These are phyloP conservation scores for Phytoseiulus persimilis DNA, from an alignment of 2,888 invertebrate genomes.

Conservation along the genomic window DNA sequence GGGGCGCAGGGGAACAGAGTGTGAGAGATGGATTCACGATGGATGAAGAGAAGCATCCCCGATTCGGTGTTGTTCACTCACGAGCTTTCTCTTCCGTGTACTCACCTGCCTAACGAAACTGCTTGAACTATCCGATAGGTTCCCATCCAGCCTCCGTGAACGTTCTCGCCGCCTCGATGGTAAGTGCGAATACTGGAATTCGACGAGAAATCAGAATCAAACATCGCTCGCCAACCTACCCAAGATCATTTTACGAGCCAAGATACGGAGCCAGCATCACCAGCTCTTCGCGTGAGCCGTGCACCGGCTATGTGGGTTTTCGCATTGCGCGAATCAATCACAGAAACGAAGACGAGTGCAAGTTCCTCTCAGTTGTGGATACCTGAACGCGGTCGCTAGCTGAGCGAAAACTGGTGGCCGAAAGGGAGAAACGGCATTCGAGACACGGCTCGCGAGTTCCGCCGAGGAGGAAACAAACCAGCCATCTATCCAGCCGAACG, in stretches of 20 bases:
- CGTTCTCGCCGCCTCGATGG: constrained; percentile 31
- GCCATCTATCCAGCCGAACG: not conserved
- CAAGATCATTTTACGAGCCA: not conserved
- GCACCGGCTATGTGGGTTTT: not conserved
- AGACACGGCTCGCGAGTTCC: not conserved
- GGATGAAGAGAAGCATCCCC: not conserved
- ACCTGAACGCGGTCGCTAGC: not conserved
- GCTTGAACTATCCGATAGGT: constrained; percentile 29
- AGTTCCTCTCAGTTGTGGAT: not conserved
- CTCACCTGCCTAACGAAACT: constrained; percentile 34
- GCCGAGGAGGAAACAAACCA: not conserved
- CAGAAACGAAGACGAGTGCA: not conserved
- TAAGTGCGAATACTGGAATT: constrained; percentile 28
- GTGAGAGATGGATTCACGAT: not conserved
- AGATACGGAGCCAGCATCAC: not conserved
- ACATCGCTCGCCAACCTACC: not conserved
- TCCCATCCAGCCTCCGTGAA: constrained; percentile 33
- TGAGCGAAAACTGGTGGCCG: not conserved
- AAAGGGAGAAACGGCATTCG: not conserved
- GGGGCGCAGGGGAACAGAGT: not conserved
- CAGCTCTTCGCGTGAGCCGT: not conserved
- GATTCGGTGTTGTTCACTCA: not conserved
- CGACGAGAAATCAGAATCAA: not conserved
- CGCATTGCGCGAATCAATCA: not conserved
- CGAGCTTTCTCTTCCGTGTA: not conserved